Evolutionary conservation across 2,797 vertebrate genomes (phyloP).

Genomic region (Chelmon rostratus): DNA sequence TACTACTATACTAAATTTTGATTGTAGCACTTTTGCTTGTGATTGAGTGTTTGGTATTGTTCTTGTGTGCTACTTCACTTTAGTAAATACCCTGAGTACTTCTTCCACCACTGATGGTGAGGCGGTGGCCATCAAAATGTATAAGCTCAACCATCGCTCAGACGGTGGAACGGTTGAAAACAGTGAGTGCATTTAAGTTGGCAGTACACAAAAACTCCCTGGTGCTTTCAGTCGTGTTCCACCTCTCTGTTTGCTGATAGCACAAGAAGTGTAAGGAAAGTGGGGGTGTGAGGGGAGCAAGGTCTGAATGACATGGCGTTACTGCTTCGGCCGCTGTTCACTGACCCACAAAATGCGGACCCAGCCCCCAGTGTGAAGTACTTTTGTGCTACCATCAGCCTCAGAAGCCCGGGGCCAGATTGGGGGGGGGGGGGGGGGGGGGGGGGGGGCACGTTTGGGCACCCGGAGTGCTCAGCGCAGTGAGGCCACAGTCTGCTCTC

Average conservation of each 20-base stretch:
- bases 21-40: background rate
- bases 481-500: conserved; percentile 64
- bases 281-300: conserved; percentile 45
- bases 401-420: conserved; percentile 63
- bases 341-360: conserved; percentile 86
- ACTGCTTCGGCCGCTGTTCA: conserved; percentile 78
- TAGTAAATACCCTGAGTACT: conserved; percentile 21
- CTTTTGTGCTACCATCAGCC: conserved; percentile 82
- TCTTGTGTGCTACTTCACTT: conserved; percentile 8
- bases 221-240: conserved; percentile 71
- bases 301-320: conserved; percentile 82
- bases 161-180: conserved; percentile 59
- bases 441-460: conserved; percentile 37
- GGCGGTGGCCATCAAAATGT: conserved; percentile 10
- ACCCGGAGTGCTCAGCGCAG: conserved; percentile 39
- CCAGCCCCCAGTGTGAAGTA: conserved; percentile 83
- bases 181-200: conserved; percentile 72
- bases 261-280: conserved; percentile 76
- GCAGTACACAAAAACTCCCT: conserved; percentile 70
- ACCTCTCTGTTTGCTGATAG: conserved; percentile 83
- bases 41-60: background rate
- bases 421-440: conserved; percentile 31
- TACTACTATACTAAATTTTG: background rate
- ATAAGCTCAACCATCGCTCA: conserved; percentile 45
- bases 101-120: conserved; percentile 15